These are phyloP conservation scores for Rhabdornis inornatus DNA, from an alignment of 2,113 vertebrate species.

Conservation along the genomic window DNA sequence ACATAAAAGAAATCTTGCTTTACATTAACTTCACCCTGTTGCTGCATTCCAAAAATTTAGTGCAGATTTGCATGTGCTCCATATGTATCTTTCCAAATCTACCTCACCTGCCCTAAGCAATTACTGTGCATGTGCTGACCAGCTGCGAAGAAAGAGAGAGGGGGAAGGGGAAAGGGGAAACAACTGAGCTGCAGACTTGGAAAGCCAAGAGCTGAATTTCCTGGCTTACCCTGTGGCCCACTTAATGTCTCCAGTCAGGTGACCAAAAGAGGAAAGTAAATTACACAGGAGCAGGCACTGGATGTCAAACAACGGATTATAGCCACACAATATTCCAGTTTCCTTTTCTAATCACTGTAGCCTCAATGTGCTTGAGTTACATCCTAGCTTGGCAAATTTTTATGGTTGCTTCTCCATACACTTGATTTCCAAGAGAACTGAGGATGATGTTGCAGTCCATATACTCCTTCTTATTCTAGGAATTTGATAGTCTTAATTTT, in stretches of 20 bases:
- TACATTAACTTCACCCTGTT: slow-evolving; percentile 45
- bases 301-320: slow-evolving; percentile 22
- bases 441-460: not conserved
- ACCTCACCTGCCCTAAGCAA: slow-evolving; percentile 48
- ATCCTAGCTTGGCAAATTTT: not conserved
- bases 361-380: not conserved
- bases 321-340: slow-evolving; percentile 20
- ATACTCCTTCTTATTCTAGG: not conserved
- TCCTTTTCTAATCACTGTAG: not conserved
- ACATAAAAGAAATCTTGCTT: slow-evolving; percentile 46
- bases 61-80: slow-evolving; percentile 28
- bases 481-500: not conserved
- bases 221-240: slow-evolving; percentile 50
- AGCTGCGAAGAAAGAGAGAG: slow-evolving; percentile 45
- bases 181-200: slow-evolving; percentile 24
- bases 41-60: slow-evolving; percentile 51
- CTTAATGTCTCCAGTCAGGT: slow-evolving; percentile 54
- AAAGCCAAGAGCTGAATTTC: slow-evolving; percentile 54
- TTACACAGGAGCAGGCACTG: slow-evolving; percentile 32
- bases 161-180: slow-evolving; percentile 1
- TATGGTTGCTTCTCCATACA: not conserved
- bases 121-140: slow-evolving; percentile 47
- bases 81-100: slow-evolving; percentile 9
- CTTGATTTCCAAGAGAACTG: not conserved
- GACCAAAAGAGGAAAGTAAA: slow-evolving; percentile 53